Evolutionary conservation across 1,140 invertebrate species (phyloP).

Genomic region (Magallana gigas): DNA sequence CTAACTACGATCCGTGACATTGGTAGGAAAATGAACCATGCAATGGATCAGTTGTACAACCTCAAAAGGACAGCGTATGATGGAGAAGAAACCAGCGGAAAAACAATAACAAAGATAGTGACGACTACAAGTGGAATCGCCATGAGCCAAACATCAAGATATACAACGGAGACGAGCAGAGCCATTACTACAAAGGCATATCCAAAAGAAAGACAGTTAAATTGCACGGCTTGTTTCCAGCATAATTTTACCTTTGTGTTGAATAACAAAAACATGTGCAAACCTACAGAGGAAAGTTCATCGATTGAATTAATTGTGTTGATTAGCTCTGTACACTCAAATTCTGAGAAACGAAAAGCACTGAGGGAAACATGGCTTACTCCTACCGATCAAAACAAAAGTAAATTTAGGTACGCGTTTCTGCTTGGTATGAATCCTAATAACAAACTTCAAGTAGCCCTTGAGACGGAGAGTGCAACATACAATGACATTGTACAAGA

Average conservation of each 20-base stretch:
- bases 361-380: slow-evolving; percentile 52
- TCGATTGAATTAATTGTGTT: slow-evolving; percentile 47
- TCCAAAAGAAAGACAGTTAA: background rate
- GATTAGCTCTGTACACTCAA: slow-evolving; percentile 43
- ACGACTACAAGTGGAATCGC: background rate
- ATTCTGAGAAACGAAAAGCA: slow-evolving; percentile 28
- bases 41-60: background rate
- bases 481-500: slow-evolving; percentile 62
- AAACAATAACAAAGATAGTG: background rate
- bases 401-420: slow-evolving; percentile 52
- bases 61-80: no score
- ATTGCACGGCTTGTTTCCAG: background rate
- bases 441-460: background rate
- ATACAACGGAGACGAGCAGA: background rate
- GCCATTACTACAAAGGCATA: no score
- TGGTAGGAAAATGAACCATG: background rate
- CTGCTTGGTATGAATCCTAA: slow-evolving; percentile 51
- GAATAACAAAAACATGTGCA: background rate
- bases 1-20: background rate
- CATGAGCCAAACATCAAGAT: background rate
- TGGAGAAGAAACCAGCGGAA: background rate
- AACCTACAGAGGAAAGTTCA: background rate
- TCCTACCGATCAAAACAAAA: slow-evolving; percentile 32
- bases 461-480: slow-evolving; percentile 52
- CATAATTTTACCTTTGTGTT: background rate